phyloP scores from a whole-genome alignment of 2,888 invertebrate species.

The Cheilosia grossa region DNA sequence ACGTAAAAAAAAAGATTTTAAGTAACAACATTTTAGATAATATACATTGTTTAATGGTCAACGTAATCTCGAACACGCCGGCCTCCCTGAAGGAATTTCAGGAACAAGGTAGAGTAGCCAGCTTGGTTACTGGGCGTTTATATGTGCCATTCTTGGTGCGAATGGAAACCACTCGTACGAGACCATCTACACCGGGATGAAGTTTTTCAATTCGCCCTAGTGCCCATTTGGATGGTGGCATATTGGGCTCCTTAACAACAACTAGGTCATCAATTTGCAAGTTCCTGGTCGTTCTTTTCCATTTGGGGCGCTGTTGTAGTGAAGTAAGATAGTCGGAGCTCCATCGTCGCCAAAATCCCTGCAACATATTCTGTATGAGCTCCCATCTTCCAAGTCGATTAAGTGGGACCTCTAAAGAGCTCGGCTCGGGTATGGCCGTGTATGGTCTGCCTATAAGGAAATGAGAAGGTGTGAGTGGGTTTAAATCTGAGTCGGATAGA shows the following conservation, averaged over 20 bases:
- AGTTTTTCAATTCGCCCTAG: not conserved
- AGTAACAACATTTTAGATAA: no score
- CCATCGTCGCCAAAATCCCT: constrained; percentile 4
- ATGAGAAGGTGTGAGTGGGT: not conserved
- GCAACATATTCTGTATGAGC: not conserved
- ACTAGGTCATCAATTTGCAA: not conserved
- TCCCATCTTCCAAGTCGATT: not conserved
- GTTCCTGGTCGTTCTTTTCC: not conserved
- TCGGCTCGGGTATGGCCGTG: not conserved
- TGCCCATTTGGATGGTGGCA: not conserved
- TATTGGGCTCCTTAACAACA: not conserved
- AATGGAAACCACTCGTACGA: no score
- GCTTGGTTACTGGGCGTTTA: no score
- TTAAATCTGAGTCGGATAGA: not conserved
- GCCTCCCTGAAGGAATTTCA: no score
- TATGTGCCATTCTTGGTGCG: no score
- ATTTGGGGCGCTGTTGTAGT: not conserved
- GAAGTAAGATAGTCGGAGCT: not conserved
- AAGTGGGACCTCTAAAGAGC: not conserved
- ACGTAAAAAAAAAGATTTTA: no score
- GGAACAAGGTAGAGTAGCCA: no score
- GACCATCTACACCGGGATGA: no score
- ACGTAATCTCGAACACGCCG: no score
- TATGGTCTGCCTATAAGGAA: not conserved
- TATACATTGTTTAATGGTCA: no score